These are phyloP conservation scores for Lacanobia wlatinum DNA, from an alignment of 2,888 invertebrate genomes.

Conservation along the genomic window DNA sequence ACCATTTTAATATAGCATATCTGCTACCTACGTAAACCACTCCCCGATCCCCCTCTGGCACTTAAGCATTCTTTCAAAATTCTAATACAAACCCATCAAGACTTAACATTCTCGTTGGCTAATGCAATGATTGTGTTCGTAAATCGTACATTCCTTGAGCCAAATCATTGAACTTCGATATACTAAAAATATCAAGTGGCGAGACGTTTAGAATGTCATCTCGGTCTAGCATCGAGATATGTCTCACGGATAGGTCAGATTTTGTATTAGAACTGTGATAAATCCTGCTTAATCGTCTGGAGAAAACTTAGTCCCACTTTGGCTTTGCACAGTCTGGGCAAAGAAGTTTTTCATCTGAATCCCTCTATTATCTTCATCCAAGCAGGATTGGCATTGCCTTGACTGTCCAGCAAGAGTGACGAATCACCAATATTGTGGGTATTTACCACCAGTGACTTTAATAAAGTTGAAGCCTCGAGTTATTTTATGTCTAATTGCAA, in stretches of 20 bases:
- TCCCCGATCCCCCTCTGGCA: neutral
- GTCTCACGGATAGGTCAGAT: neutral
- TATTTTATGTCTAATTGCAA: too few relatives aligned
- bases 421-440: neutral
- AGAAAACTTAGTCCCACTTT: neutral
- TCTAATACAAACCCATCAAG: neutral
- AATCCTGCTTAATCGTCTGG: neutral
- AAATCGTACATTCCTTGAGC: conserved; percentile 45
- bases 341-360: too few relatives aligned
- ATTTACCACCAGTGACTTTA: neutral
- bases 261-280: neutral
- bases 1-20: too few relatives aligned
- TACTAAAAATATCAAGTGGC: conserved; percentile 43
- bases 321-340: neutral
- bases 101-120: conserved; percentile 5
- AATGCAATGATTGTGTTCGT: conserved; percentile 12
- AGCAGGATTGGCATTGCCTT: neutral
- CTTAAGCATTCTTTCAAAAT: neutral
- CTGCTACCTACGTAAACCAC: neutral
- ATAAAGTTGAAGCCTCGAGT: neutral
- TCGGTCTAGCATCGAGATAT: conserved; percentile 3
- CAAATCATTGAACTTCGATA: conserved; percentile 57
- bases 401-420: neutral
- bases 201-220: conserved; percentile 12
- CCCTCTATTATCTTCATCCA: neutral